Percentiles rank a stretch among this genome's conserved stretches.
Conservation (phyloP, 2,113 vertebrate species). For the Alethe castanea region DNA sequence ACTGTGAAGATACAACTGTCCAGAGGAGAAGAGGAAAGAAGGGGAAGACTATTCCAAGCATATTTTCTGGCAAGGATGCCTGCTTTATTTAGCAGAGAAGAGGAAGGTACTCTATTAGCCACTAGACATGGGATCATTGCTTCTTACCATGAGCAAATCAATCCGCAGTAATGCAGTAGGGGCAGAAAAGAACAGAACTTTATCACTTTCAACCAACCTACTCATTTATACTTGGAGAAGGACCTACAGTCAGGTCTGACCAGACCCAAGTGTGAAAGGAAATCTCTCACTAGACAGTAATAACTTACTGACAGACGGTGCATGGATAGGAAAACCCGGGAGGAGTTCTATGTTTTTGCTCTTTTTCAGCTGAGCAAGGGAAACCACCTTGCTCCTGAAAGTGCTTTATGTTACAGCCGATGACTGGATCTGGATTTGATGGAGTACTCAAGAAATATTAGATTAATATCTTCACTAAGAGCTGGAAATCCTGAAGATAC, state of each 20-base stretch:
- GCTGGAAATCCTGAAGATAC: neutral
- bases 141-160: neutral
- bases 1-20: neutral
- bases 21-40: neutral
- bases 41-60: neutral
- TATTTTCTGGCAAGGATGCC: neutral
- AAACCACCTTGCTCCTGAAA: neutral
- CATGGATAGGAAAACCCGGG: neutral
- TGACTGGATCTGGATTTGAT: neutral
- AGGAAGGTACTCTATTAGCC: neutral
- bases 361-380: neutral
- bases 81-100: neutral
- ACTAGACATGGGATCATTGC: neutral
- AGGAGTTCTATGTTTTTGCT: neutral
- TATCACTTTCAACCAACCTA: neutral
- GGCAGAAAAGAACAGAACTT: neutral
- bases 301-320: neutral
- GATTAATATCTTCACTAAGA: neutral
- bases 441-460: neutral
- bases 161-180: neutral
- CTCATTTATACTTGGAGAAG: neutral
- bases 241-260: neutral
- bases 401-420: neutral
- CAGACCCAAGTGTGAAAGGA: neutral
- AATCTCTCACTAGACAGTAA: neutral